Evolutionary conservation across 2,797 vertebrate genomes (phyloP).

Genomic region (Staurois parvus): DNA sequence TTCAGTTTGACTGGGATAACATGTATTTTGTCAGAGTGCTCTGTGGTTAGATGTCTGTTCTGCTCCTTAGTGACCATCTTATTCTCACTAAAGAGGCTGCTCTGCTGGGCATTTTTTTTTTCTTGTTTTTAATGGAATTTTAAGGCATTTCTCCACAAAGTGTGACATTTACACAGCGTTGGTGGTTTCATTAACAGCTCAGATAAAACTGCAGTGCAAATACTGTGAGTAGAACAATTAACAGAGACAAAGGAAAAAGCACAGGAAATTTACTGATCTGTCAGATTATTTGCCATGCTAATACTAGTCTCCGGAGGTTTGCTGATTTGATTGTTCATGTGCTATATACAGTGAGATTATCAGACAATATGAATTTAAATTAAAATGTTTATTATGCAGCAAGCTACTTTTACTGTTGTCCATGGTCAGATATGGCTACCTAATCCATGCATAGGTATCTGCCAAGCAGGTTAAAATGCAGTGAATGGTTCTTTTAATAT

Average conservation of each 20-base stretch:
- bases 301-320: not conserved
- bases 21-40: not conserved
- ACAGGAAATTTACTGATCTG: not conserved
- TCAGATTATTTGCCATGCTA: not conserved
- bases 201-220: not conserved
- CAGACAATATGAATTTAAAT: not conserved
- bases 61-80: conserved; percentile 46
- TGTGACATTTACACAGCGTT: not conserved
- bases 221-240: not conserved
- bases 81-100: conserved; percentile 46
- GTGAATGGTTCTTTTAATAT: too few relatives aligned
- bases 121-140: not conserved
- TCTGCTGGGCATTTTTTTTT: not conserved
- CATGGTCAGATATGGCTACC: not conserved
- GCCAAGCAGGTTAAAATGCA: not conserved
- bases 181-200: not conserved
- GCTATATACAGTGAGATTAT: not conserved
- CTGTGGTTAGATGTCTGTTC: not conserved
- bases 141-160: not conserved
- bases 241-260: not conserved
- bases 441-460: not conserved
- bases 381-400: not conserved
- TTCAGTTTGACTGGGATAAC: not conserved
- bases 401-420: not conserved
- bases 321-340: not conserved